Evolutionary conservation across 2,797 vertebrate species (phyloP), one percentile per base, ranked within the genome.

Genomic region (Neostethus bicornis): DNA sequence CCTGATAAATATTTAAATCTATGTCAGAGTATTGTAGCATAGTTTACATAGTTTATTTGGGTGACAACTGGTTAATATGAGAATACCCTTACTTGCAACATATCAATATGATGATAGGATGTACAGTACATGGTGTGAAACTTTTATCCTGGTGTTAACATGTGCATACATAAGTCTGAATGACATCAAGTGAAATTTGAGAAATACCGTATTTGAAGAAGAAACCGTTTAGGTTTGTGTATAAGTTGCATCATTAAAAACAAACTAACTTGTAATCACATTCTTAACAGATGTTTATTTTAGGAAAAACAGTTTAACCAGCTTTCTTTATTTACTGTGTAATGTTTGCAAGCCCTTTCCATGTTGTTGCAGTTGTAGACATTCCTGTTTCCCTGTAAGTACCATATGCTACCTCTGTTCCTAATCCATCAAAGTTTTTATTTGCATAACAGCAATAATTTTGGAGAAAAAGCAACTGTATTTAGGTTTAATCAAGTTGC

Each of bases 381-480:
- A 34, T 26, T 21, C 20, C 29, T 61, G 16, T 67, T 70, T 70
- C 29, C 67, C 44, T 35, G 50, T 4, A 61, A 25, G 26, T 7
- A 56, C 28, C 70, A 77, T 69, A 70, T 75, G 64, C 56, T 63
- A 9, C 58, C 23, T 38, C 16, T 44, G 42, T 37, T 54, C 44
- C 2, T 53, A 24, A 5, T 19, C 17, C n/a, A 20, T 17, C 28
- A 26, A 5, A 63, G 58, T 49, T 54, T 29, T 7, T 48, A 53
- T 89, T 89, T 88, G 67, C 79, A 79, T 87, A 59, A 42, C 46
- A 75, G 51, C 50, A 60, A 53, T 28, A 10, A n/a, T 3, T 26
- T 69, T 57, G 73, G 72, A 85, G 75, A 70, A 66, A 19, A 54
- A 2, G 24, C 57, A 62, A 61, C 5, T 44, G 57, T 25, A 32